These are phyloP conservation scores for Onychomys torridus DNA, from an alignment of 2,797 vertebrate species.

Conservation along the genomic window DNA sequence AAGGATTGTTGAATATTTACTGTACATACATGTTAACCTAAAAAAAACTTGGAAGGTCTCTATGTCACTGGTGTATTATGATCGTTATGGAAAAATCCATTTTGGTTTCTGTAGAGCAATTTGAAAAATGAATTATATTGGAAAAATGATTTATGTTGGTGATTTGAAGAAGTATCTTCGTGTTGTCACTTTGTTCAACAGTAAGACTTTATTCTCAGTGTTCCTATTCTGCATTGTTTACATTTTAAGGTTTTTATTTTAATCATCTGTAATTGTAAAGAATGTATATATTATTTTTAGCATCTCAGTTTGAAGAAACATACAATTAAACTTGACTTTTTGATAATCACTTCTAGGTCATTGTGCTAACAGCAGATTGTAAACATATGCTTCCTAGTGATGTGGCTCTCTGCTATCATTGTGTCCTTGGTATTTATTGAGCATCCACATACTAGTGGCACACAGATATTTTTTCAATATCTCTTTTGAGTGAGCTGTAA, in stretches of 20 bases:
- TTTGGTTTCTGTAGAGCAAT: slow-evolving; percentile 56
- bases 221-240: slow-evolving; percentile 76
- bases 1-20: slow-evolving; percentile 69
- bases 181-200: slow-evolving; percentile 62
- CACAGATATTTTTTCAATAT: slow-evolving; percentile 64
- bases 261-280: slow-evolving; percentile 59
- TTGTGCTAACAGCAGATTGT: slow-evolving; percentile 51
- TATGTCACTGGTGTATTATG: slow-evolving; percentile 63
- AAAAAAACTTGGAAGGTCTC: slow-evolving; percentile 60
- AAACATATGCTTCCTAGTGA: slow-evolving; percentile 59
- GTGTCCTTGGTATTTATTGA: slow-evolving; percentile 75
- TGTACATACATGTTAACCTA: slow-evolving; percentile 76
- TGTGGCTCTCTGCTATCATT: slow-evolving; percentile 51
- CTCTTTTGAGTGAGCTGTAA: slow-evolving; percentile 63
- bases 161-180: slow-evolving; percentile 68
- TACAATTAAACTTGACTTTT: slow-evolving; percentile 69
- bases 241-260: slow-evolving; percentile 63
- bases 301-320: slow-evolving; percentile 72
- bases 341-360: slow-evolving; percentile 58
- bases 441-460: slow-evolving; percentile 62
- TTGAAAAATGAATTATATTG: slow-evolving; percentile 53
- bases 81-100: slow-evolving; percentile 63
- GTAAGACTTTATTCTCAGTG: slow-evolving; percentile 73
- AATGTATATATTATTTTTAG: slow-evolving; percentile 69
- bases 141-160: slow-evolving; percentile 43